Conservation (phyloP, 2,113 vertebrate genomes). For the Thalassoma bifasciatum region DNA sequence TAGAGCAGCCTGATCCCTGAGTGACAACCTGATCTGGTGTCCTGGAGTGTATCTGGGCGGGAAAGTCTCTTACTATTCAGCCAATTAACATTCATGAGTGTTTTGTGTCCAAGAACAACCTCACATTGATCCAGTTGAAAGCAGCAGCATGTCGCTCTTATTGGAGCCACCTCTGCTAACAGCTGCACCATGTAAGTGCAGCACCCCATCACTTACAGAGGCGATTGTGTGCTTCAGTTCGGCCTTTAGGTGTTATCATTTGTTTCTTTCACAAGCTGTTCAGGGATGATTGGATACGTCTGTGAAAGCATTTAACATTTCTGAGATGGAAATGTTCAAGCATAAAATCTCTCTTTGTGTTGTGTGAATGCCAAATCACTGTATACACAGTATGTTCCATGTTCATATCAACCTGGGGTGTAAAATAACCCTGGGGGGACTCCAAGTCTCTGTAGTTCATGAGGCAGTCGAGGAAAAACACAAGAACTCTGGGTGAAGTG, state of each 20-base stretch:
- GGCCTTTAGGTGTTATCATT: constrained; percentile 56
- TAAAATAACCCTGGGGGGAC: constrained; percentile 7
- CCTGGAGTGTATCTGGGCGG: constrained; percentile 28
- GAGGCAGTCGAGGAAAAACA: constrained; percentile 40
- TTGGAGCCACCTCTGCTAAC: constrained; percentile 60
- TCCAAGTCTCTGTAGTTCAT: constrained; percentile 28
- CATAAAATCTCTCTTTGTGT: not conserved
- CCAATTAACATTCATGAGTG: constrained; percentile 37
- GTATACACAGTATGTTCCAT: constrained; percentile 17
- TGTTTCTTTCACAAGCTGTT: constrained; percentile 53
- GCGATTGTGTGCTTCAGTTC: constrained; percentile 36
- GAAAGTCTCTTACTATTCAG: constrained; percentile 46
- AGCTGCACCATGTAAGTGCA: constrained; percentile 68
- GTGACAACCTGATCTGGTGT: constrained; percentile 48
- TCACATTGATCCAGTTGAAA: constrained; percentile 33
- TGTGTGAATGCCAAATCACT: constrained; percentile 5
- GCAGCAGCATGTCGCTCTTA: constrained; percentile 36
- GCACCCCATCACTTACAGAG: constrained; percentile 59
- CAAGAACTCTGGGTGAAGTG: constrained; percentile 34
- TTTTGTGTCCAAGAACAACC: constrained; percentile 53
- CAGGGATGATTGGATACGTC: constrained; percentile 46
- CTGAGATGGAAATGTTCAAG: constrained; percentile 3
- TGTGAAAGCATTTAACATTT: constrained; percentile 36
- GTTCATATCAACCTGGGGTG: constrained; percentile 25
- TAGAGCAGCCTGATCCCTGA: constrained; percentile 52